phyloP scores from a whole-genome alignment of 2,888 invertebrate genomes.

The Trisateles emortualis region DNA sequence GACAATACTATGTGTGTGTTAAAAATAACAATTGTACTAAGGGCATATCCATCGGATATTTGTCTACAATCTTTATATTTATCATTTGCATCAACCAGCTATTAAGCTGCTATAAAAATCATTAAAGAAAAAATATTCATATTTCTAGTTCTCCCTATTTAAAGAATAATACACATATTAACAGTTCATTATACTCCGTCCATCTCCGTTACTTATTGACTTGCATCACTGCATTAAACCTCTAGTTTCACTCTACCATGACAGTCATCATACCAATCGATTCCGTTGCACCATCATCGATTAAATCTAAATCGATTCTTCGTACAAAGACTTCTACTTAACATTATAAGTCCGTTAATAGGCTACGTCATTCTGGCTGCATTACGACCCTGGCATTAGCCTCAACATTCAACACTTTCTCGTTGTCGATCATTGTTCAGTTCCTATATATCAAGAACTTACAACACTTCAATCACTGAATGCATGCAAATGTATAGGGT shows the following conservation, averaged over 20 bases:
- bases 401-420: slow-evolving; percentile 45
- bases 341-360: slow-evolving; percentile 59
- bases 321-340: slow-evolving; percentile 50
- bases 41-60: too few species aligned
- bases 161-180: slow-evolving; percentile 2
- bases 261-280: slow-evolving; percentile 40
- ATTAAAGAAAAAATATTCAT: background rate
- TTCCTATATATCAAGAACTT: slow-evolving; percentile 50
- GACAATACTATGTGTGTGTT: too few species aligned
- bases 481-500: slow-evolving; percentile 16
- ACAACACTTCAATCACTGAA: slow-evolving; percentile 42
- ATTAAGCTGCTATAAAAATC: background rate
- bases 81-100: too few species aligned
- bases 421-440: slow-evolving; percentile 58
- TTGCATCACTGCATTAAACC: slow-evolving; percentile 8
- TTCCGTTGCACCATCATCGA: slow-evolving; percentile 45
- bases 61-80: too few species aligned
- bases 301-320: slow-evolving; percentile 53
- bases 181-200: slow-evolving; percentile 5
- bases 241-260: slow-evolving; percentile 25
- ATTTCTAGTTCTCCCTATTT: background rate
- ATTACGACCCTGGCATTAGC: slow-evolving; percentile 57
- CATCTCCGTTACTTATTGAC: slow-evolving; percentile 3
- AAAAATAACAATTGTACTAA: too few species aligned
- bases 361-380: slow-evolving; percentile 52